phyloP scores from a whole-genome alignment of 1,140 invertebrate species.

The Drosophila littoralis region DNA sequence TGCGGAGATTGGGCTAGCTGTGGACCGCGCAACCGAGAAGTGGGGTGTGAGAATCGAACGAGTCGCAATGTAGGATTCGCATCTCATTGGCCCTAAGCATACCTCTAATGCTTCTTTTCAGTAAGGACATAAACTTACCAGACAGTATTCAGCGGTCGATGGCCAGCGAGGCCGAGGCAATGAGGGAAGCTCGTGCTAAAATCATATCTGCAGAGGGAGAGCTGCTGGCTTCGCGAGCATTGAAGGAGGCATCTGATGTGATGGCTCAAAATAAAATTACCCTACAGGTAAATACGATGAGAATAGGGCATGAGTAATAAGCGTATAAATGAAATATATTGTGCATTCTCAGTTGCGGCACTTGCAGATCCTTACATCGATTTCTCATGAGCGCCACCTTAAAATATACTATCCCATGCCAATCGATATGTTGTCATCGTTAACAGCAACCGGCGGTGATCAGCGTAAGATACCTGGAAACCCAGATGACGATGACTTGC shows the following conservation, averaged over 20 bases:
- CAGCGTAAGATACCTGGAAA: no score
- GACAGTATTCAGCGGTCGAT: conserved; percentile 92
- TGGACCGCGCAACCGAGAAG: conserved; percentile 84
- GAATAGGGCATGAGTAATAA: background rate
- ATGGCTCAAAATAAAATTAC: background rate
- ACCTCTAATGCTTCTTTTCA: conserved; percentile 71
- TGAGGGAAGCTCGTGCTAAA: conserved; percentile 89
- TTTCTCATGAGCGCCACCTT: conserved; percentile 98
- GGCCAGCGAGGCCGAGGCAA: conserved; percentile 94
- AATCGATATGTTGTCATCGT: conserved; percentile 87
- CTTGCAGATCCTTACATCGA: conserved; percentile 94
- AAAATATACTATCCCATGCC: conserved; percentile 98
- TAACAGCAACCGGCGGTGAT: conserved; percentile 10
- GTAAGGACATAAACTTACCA: conserved; percentile 94
- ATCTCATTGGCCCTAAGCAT: no score
- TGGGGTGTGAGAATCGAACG: conserved; percentile 98
- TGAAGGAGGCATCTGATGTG: conserved; percentile 96
- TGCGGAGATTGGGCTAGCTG: conserved; percentile 42
- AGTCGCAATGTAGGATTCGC: conserved; percentile 93
- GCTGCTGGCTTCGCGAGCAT: conserved; percentile 93
- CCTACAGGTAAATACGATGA: background rate
- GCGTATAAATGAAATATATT: background rate
- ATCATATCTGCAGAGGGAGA: conserved; percentile 94
- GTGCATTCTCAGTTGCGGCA: conserved; percentile 55
- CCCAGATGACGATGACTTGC: no score